Percentiles rank a stretch among this genome's conserved stretches.
These are phyloP conservation scores for Tridacna gigas DNA, from an alignment of 2,888 invertebrate genomes.

Conservation along the genomic window DNA sequence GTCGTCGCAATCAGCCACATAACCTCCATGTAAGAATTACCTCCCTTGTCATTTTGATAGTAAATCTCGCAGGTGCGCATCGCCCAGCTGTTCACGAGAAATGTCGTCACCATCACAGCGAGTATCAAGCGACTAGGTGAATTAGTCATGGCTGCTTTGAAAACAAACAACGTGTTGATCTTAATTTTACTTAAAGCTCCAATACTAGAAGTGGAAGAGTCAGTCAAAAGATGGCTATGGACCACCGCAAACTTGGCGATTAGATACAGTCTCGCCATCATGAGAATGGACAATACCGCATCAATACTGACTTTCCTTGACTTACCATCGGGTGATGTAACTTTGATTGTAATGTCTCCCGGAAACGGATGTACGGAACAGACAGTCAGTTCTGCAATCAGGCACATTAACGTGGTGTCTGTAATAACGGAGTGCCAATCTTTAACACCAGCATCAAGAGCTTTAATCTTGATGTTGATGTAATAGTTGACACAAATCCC, in stretches of 20 bases:
- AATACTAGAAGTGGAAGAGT: conserved; percentile 75
- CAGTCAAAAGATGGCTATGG: conserved; percentile 76
- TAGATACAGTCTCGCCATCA: conserved; percentile 78
- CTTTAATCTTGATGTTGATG: conserved; percentile 64
- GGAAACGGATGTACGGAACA: conserved; percentile 79
- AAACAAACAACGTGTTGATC: conserved; percentile 77
- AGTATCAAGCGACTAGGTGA: conserved; percentile 72
- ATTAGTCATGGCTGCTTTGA: conserved; percentile 77
- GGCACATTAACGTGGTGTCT: conserved; percentile 62
- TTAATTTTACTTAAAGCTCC: conserved; percentile 78
- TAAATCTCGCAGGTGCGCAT: conserved; percentile 80
- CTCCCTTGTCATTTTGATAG: conserved; percentile 64
- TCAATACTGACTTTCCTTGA: conserved; percentile 70
- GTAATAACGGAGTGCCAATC: conserved; percentile 74
- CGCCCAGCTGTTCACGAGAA: conserved; percentile 76
- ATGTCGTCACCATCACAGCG: conserved; percentile 74
- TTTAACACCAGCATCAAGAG: conserved; percentile 73
- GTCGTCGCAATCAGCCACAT: conserved; percentile 80
- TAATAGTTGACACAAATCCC: conserved; percentile 74
- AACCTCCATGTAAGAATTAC: conserved; percentile 72
- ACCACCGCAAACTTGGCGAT: conserved; percentile 78
- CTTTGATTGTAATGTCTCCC: conserved; percentile 69
- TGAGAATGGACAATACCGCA: conserved; percentile 76
- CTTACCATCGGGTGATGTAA: conserved; percentile 62
- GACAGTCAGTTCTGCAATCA: conserved; percentile 70